Percentiles rank a stretch among this genome's conserved stretches.
phyloP scores from a whole-genome alignment of 2,113 vertebrate genomes.

The Eulemur rufifrons region DNA sequence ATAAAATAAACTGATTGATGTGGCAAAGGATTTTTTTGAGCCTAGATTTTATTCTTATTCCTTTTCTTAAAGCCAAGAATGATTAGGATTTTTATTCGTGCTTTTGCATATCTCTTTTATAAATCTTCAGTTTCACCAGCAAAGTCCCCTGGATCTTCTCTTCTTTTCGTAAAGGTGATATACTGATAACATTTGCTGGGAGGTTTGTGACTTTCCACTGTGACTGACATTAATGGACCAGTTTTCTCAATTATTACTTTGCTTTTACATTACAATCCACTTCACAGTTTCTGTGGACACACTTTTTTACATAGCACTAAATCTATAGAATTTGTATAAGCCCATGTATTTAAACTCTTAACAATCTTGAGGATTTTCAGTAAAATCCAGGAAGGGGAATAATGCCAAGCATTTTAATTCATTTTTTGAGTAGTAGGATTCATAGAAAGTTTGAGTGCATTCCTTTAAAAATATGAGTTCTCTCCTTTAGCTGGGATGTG shows the following conservation, averaged over 20 bases:
- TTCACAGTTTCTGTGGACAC: background rate
- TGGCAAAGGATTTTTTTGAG: background rate
- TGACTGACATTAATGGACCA: background rate
- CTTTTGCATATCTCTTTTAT: background rate
- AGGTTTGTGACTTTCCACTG: background rate
- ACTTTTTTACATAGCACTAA: background rate
- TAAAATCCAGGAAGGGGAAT: background rate
- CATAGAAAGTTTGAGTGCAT: background rate
- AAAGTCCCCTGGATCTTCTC: background rate
- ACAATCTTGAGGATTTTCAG: background rate
- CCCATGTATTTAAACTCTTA: constrained; percentile 34
- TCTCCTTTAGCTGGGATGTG: background rate
- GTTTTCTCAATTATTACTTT: background rate
- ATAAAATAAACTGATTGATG: background rate
- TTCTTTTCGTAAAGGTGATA: constrained; percentile 1
- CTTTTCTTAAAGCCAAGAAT: background rate
- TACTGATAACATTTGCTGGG: background rate
- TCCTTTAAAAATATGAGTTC: constrained; percentile 15
- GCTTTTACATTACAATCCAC: background rate
- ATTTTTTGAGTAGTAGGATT: constrained; percentile 22
- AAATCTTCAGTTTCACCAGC: background rate
- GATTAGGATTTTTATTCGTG: background rate
- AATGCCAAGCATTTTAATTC: background rate
- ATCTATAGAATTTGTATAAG: background rate
- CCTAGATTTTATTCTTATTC: background rate